Conservation (phyloP, 2,888 invertebrate species). For the Cremastobaeus sp. region DNA sequence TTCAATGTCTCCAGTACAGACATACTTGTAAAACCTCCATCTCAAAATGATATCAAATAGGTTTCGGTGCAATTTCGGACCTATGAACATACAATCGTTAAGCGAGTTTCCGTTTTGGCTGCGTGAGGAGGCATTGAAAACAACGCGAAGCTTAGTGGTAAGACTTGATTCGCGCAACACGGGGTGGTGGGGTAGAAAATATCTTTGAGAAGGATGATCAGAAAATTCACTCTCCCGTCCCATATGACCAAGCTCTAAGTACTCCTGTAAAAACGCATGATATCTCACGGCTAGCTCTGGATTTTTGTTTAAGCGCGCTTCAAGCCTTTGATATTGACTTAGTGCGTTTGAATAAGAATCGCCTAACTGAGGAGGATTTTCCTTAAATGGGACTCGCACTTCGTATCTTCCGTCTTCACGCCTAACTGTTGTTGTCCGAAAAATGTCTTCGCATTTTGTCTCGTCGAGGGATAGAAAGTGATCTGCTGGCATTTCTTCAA, state of each 20-base stretch:
- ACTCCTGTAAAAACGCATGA: background rate
- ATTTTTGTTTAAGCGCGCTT: background rate
- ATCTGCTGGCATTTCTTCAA: no score
- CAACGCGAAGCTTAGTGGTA: conserved; percentile 21
- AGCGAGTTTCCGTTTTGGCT: conserved; percentile 21
- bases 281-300: no score
- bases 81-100: conserved; percentile 38
- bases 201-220: background rate
- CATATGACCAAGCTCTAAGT: background rate
- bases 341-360: background rate
- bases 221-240: background rate
- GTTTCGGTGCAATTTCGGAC: conserved; percentile 27
- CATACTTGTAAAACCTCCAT: conserved; percentile 18
- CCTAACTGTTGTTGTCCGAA: background rate
- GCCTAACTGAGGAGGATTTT: conserved; percentile 1
- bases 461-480: no score
- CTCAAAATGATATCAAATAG: conserved; percentile 18
- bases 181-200: conserved; percentile 31
- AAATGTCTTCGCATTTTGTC: background rate
- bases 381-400: background rate
- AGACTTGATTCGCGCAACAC: conserved; percentile 25
- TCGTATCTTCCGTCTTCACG: background rate
- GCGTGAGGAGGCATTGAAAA: conserved; percentile 30
- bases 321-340: background rate
- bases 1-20: conserved; percentile 14